Evolutionary conservation across 2,888 invertebrate genomes (phyloP).

Genomic region (Elysia crispata): DNA sequence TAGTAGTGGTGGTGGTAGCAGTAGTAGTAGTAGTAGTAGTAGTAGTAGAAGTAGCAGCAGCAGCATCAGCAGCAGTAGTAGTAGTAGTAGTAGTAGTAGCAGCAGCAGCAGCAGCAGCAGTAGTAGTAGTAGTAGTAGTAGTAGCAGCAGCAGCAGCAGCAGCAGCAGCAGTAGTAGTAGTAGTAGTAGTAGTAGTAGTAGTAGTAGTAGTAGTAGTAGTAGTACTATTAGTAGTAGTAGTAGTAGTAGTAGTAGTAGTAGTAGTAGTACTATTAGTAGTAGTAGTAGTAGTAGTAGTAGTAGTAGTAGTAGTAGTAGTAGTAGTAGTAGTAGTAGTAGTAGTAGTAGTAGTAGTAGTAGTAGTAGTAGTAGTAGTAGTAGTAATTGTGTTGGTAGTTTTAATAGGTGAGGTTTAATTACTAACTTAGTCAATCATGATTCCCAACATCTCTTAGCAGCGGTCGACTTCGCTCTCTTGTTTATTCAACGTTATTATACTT

Average conservation of each 20-base stretch:
- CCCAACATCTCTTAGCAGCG: no score
- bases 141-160: conserved; percentile 14
- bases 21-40: no score
- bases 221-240: no score
- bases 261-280: no score
- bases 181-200: conserved; percentile 23
- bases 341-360: conserved; percentile 27
- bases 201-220: no score
- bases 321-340: conserved; percentile 30
- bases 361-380: conserved; percentile 25
- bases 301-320: conserved; percentile 15
- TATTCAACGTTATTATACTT: no score
- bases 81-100: conserved; percentile 18
- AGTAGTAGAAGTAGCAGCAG: no score
- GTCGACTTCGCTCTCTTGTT: no score
- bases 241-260: no score
- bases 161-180: conserved; percentile 22
- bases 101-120: conserved; percentile 15
- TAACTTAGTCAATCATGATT: no score
- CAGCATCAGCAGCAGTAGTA: no score
- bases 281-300: conserved; percentile 34
- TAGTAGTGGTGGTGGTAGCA: not conserved
- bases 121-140: conserved; percentile 29
- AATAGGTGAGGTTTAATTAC: no score
- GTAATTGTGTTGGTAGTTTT: conserved; percentile 24